Base-by-base conservation (phyloP, 1,140 invertebrate species). In the Leguminivora glycinivorella region DNA sequence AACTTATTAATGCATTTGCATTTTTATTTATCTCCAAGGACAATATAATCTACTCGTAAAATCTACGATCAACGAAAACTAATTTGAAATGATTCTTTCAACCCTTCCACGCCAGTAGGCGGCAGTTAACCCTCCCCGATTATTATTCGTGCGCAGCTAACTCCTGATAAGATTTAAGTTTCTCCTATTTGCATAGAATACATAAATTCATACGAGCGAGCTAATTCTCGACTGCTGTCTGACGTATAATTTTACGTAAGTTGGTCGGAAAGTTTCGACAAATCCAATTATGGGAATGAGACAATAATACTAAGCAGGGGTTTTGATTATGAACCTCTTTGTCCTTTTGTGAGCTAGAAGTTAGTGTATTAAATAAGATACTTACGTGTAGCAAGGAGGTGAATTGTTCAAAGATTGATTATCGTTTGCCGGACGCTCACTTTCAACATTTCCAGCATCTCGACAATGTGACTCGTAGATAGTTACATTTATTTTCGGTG, bases 81-180 rank as follows among this genome's bases (percentile, higher is more conserved):
- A 67, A 60, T 58, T 52, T 52, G 17, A 2, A 22, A 52, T 52
- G 6, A 67, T 74, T 71, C 66, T 34, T 70, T 72, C 31, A 70
- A 34, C 58, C 58, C 58, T 63, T 63, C 26, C 58, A 6, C 67
- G 17, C 22, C 67, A n/a, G n/a, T n/a, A n/a, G n/a, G n/a, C n/a
- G n/a, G n/a, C n/a, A n/a, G n/a, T n/a, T n/a, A n/a, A n/a, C n/a
- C n/a, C n/a, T n/a, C n/a, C n/a, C n/a, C 26, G 69, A 70, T 70
- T 76, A 71, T 72, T 73, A 78, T 60, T 68, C 66, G 69, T 58
- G 69, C 72, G 67, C 68, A 70, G 14, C 71, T 71, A 71, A 73
- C 70, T 74, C 52, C 40, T 70, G 75, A 74, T 74, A 74, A 77
- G 75, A 77, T 77, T 75, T 74, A 74, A 74, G 70, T 72, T 77